Evolutionary conservation across 1,140 invertebrate genomes (phyloP).

Genomic region (Euschistus heros): DNA sequence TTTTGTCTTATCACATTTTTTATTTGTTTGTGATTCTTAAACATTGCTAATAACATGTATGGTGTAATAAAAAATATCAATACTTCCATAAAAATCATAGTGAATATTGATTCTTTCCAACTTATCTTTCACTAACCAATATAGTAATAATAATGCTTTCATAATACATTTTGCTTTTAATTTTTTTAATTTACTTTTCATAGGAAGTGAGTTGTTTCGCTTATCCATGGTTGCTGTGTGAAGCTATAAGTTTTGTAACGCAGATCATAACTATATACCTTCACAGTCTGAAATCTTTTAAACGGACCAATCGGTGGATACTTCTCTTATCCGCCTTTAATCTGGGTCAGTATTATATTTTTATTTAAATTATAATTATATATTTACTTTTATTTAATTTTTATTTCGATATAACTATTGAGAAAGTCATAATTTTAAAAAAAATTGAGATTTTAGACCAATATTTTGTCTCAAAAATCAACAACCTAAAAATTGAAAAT

Average conservation of each 20-base stretch:
- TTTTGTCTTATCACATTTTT: too few relatives aligned
- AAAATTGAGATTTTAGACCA: too few relatives aligned
- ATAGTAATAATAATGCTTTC: background rate
- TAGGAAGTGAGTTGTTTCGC: constrained; percentile 29
- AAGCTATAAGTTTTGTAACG: constrained; percentile 28
- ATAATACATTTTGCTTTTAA: background rate
- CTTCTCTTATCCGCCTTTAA: constrained; percentile 27
- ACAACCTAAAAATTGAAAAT: too few relatives aligned
- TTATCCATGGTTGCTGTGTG: constrained; percentile 29
- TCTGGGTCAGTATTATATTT: constrained; percentile 23
- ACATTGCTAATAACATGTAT: too few relatives aligned
- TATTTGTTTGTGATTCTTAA: too few relatives aligned
- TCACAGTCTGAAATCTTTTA: constrained; percentile 22
- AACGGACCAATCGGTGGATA: constrained; percentile 25
- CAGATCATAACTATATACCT: constrained; percentile 27
- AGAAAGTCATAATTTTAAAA: too few relatives aligned
- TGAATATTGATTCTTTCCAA: too few relatives aligned
- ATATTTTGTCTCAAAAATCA: too few relatives aligned
- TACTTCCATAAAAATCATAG: background rate
- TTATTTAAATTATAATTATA: background rate
- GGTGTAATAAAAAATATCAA: too few relatives aligned
- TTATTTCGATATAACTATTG: too few relatives aligned
- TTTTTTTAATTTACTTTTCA: constrained; percentile 12
- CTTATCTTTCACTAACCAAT: too few relatives aligned
- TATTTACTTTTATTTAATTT: background rate